phyloP scores from a whole-genome alignment of 2,888 invertebrate genomes.

The Poecilobothrus nobilitatus region DNA sequence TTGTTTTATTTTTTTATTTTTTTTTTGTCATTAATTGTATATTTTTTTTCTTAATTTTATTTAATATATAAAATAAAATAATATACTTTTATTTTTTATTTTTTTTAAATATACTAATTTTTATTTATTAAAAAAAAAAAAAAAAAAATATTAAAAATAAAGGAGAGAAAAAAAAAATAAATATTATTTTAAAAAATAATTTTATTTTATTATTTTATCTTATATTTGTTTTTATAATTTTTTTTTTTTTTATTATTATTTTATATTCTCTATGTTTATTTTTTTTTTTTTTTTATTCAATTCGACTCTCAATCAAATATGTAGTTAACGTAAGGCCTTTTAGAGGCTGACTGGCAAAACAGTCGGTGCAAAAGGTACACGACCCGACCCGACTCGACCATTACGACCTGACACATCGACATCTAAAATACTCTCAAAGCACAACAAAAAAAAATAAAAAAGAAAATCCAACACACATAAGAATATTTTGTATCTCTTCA shows the following conservation, averaged over 20 bases:
- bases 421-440: slow-evolving; percentile 40
- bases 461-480: too few species aligned
- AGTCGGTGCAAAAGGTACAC: slow-evolving; percentile 48
- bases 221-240: not conserved
- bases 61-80: too few species aligned
- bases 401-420: slow-evolving; percentile 45
- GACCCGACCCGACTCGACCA: slow-evolving; percentile 48
- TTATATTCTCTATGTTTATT: not conserved
- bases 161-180: not conserved
- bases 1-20: not conserved
- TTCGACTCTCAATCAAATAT: slow-evolving; percentile 21
- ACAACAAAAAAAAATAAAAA: slow-evolving; percentile 28
- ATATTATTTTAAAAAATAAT: not conserved
- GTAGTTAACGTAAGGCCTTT: slow-evolving; percentile 46
- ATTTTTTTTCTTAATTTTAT: not conserved
- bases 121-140: not conserved
- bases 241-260: not conserved
- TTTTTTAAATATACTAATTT: too few species aligned
- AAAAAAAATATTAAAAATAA: not conserved
- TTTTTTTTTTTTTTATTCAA: not conserved
- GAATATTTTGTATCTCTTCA: not conserved
- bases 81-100: not conserved
- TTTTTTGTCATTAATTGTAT: not conserved
- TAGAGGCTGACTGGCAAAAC: slow-evolving; percentile 47
- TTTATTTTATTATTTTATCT: slow-evolving; percentile 5